Base-by-base conservation (phyloP, 1,140 invertebrate species). In the Drosophila serrata region DNA sequence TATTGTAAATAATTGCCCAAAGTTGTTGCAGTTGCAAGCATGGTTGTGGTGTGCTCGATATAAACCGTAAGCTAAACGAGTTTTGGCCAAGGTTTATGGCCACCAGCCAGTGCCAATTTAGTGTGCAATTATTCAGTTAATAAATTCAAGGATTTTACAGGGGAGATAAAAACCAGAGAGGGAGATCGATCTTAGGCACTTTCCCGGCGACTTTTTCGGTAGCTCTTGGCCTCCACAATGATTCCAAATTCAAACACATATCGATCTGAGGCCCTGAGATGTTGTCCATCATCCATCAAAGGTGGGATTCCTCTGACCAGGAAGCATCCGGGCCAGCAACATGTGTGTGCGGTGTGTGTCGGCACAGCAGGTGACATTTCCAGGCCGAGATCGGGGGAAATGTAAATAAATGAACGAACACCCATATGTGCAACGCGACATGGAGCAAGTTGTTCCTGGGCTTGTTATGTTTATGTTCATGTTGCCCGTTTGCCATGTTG, bases 301-400 rank as follows among this genome's bases (percentile, higher is more conserved):
- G 49, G 43, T 45, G 59, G 48, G 45, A 37, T 24, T 67, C 31
- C 39, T 48, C 45, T 56, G 62, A 59, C 64, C 80, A 90, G 79
- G 72, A 63, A 79, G 56, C 64, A 64, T 74, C 62, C 61, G 67
- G 58, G 24, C 51, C 19, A 24, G 72, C 62, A 70, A 72, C 75
- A 75, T 84, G 79, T 88, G 75, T 73, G 75, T 46, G 43, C 22
- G 85, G 76, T 91, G 79, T 91, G 80, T 91, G 76, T 80, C 81
- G 80, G 85, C 90, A 77, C 90, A 91, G 90, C 90, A 91, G 90
- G 90, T 91, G 90, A 91, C 90, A 91, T 91, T 88, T 82, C 39
- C 75, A 88, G 82, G 73, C 69, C 69, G 19, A 61, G 69, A 67
- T 58, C 61, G 67, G 75, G 58, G 58, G 53, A 75, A 48, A 55